Evolutionary conservation across 1,140 invertebrate genomes (phyloP).

Genomic region (Centruroides sculpturatus): DNA sequence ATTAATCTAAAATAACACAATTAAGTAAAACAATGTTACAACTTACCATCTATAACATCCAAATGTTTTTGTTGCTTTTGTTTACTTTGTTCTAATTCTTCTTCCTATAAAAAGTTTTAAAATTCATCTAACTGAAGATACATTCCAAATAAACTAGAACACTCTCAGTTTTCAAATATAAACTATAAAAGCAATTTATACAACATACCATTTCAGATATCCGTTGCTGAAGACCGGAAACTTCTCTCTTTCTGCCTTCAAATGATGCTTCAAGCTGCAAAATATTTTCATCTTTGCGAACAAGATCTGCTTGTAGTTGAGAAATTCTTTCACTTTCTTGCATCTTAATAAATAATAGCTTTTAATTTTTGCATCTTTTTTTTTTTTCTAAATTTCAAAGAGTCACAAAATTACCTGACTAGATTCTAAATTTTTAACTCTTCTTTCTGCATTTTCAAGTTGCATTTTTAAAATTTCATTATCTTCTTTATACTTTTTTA

Average conservation of each 20-base stretch:
- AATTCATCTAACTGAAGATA: too few relatives aligned
- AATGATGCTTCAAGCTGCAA: slow-evolving; percentile 8
- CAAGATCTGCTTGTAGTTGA: slow-evolving; percentile 10
- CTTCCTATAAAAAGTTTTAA: slow-evolving; percentile 20
- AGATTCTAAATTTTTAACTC: slow-evolving; percentile 1
- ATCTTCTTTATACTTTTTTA: slow-evolving; percentile 21
- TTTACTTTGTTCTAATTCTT: slow-evolving; percentile 22
- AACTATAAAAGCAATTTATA: too few relatives aligned
- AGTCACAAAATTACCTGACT: neutral
- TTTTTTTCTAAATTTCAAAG: too few relatives aligned
- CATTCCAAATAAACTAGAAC: too few relatives aligned
- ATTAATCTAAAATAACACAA: too few relatives aligned
- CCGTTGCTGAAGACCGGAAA: slow-evolving; percentile 1
- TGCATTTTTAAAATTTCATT: slow-evolving; percentile 27
- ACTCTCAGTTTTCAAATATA: too few relatives aligned
- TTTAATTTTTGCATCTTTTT: too few relatives aligned
- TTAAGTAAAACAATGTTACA: neutral
- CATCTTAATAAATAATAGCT: too few relatives aligned
- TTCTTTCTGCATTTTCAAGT: slow-evolving; percentile 24
- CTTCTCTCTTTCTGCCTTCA: slow-evolving; percentile 8
- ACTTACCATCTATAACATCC: slow-evolving; percentile 9
- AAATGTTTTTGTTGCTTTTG: slow-evolving; percentile 24
- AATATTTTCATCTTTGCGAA: slow-evolving; percentile 12
- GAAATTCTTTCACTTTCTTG: slow-evolving; percentile 1
- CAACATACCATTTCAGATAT: slow-evolving; percentile 4